These are phyloP conservation scores for Apantesis nais DNA, from an alignment of 2,888 invertebrate species.

Conservation along the genomic window DNA sequence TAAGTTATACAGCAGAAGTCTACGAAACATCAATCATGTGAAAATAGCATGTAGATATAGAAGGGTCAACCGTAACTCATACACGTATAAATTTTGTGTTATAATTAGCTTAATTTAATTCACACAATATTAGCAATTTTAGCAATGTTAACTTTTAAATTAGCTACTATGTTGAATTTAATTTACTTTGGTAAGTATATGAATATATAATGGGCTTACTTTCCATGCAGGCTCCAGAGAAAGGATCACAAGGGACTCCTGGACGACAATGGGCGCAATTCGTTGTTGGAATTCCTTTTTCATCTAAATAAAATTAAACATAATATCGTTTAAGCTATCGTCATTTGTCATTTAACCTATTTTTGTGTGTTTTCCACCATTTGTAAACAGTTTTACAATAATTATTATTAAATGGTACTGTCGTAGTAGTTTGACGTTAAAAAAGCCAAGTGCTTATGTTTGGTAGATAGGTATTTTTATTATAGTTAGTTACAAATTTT, in stretches of 20 bases:
- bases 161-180: conserved; percentile 26
- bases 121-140: conserved; percentile 33
- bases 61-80: conserved; percentile 35
- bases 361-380: background rate
- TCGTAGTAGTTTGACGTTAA: too few relatives aligned
- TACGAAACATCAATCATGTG: conserved; percentile 64
- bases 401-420: too few relatives aligned
- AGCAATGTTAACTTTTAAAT: conserved; percentile 39
- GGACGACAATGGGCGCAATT: conserved; percentile 92
- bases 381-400: too few relatives aligned
- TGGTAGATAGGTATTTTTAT: too few relatives aligned
- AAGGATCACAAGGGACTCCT: conserved; percentile 91
- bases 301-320: conserved; percentile 26
- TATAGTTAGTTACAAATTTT: too few relatives aligned
- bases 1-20: conserved; percentile 69
- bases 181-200: conserved; percentile 3
- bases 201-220: conserved; percentile 85
- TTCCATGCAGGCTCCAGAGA: conserved; percentile 93
- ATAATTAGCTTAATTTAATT: conserved; percentile 36
- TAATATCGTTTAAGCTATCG: background rate
- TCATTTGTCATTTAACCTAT: background rate
- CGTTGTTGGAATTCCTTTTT: conserved; percentile 59
- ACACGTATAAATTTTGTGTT: conserved; percentile 26
- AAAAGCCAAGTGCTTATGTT: too few relatives aligned
- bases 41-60: conserved; percentile 55